phyloP scores from a whole-genome alignment of 2,113 vertebrate species.

The Cyanoramphus novaezelandiae region DNA sequence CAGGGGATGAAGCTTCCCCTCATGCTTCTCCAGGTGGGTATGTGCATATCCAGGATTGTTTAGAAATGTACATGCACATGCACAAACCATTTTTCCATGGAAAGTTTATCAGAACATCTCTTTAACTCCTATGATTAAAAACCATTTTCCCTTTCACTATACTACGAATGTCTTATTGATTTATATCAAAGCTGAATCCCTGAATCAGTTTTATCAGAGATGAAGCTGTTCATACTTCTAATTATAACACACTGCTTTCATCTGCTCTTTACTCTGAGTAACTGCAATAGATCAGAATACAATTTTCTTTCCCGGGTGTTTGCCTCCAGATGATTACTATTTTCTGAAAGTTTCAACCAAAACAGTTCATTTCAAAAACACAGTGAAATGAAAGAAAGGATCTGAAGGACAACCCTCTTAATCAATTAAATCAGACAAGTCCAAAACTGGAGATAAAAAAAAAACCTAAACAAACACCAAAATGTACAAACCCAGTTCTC shows the following conservation, averaged over 20 bases:
- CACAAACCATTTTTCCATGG: neutral
- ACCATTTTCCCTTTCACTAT: neutral
- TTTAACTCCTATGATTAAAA: neutral
- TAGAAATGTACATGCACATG: neutral
- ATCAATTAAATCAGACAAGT: neutral
- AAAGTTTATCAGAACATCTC: neutral
- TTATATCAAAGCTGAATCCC: neutral
- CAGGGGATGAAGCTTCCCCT: neutral
- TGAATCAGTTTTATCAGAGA: neutral
- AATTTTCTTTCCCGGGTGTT: neutral
- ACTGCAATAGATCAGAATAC: neutral
- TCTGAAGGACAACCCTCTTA: neutral
- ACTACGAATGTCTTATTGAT: neutral
- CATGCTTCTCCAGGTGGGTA: neutral
- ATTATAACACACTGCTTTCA: neutral
- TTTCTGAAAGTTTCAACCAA: neutral
- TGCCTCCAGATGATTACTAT: neutral
- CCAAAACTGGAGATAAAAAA: neutral
- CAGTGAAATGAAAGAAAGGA: neutral
- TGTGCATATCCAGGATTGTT: fast-evolving
- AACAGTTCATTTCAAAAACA: neutral
- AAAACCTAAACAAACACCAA: neutral
- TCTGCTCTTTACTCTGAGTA: neutral
- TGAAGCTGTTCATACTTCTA: neutral
- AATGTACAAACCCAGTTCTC: neutral